These are phyloP conservation scores for Apis florea DNA, from an alignment of 1,140 invertebrate species.

Conservation along the genomic window DNA sequence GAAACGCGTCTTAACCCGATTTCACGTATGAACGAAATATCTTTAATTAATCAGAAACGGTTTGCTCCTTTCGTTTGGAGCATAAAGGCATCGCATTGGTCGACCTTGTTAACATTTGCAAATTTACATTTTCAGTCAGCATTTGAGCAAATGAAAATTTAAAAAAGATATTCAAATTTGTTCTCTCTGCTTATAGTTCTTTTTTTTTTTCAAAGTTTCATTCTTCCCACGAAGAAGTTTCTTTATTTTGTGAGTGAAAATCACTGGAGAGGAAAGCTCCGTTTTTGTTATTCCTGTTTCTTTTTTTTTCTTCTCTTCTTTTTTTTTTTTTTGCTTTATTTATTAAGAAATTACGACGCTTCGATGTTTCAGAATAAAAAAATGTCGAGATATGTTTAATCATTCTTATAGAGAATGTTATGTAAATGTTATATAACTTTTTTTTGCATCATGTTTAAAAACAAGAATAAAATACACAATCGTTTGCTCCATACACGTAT, in stretches of 20 bases:
- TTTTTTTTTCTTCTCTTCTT: not conserved
- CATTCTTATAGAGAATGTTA: not conserved
- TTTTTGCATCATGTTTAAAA: not conserved
- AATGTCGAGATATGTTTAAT: no score
- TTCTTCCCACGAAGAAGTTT: no score
- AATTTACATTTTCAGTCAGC: no score
- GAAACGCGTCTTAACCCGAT: slow-evolving; percentile 12
- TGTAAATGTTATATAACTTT: not conserved
- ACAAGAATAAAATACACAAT: not conserved
- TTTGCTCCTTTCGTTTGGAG: not conserved
- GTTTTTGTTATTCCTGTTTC: not conserved
- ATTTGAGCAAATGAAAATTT: no score
- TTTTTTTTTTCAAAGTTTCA: not conserved
- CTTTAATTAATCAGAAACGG: slow-evolving; percentile 3
- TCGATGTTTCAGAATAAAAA: no score
- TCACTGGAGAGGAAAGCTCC: no score
- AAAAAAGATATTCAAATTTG: no score
- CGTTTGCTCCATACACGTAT: not conserved
- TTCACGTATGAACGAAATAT: not conserved
- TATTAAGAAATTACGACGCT: no score
- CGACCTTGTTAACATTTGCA: not conserved
- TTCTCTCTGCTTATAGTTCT: no score
- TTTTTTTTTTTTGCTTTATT: no score
- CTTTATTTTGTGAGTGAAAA: no score
- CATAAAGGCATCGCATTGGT: not conserved